These are phyloP conservation scores for Holocentrus rufus DNA, from an alignment of 2,797 vertebrate genomes.

Conservation along the genomic window DNA sequence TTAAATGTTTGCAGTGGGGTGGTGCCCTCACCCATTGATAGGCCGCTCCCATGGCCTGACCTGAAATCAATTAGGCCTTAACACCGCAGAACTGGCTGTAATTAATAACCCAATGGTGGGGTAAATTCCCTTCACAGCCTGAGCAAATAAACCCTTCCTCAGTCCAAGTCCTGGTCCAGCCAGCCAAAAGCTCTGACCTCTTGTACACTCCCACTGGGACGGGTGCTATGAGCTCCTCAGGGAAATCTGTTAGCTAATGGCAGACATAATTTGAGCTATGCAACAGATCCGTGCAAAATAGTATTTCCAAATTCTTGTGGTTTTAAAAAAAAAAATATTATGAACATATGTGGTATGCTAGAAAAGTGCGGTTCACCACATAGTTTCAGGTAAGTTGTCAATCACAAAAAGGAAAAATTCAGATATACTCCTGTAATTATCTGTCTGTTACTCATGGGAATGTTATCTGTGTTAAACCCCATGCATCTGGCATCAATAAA, in stretches of 20 bases:
- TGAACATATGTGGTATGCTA: background rate
- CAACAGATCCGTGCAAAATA: constrained; percentile 6
- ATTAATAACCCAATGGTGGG: constrained; percentile 27
- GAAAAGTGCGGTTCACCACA: background rate
- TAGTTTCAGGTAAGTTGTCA: background rate
- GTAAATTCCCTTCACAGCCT: constrained; percentile 16
- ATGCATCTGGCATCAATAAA: background rate
- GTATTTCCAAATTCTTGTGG: background rate
- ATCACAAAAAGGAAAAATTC: background rate
- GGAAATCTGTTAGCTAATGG: constrained; percentile 30
- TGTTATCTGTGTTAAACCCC: background rate
- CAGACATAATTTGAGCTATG: background rate
- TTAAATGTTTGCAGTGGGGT: background rate
- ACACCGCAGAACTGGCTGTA: constrained; percentile 1
- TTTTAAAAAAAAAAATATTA: background rate
- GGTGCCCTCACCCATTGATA: background rate
- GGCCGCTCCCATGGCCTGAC: constrained; percentile 1
- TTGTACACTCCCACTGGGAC: constrained; percentile 36
- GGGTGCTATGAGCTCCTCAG: constrained; percentile 6
- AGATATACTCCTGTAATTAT: background rate
- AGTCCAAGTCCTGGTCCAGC: background rate
- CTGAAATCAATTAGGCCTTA: constrained; percentile 17
- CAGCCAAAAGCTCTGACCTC: constrained; percentile 18
- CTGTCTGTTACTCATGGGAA: background rate
- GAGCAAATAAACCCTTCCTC: constrained; percentile 41